phyloP scores from a whole-genome alignment of 2,113 vertebrate genomes.

The Ciconia maguari region DNA sequence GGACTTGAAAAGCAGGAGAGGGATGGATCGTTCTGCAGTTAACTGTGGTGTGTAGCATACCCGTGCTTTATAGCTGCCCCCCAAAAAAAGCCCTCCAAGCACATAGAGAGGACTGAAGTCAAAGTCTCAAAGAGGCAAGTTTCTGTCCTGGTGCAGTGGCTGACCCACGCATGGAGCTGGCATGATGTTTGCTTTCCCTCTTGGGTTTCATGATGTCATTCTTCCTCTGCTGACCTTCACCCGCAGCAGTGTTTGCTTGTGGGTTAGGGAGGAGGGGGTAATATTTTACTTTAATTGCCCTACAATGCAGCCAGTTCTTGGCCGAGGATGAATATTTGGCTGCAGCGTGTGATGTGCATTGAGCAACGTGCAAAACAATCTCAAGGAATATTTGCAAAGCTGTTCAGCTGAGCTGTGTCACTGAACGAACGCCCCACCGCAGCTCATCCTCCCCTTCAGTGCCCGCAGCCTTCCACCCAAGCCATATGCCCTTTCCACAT shows the following conservation, averaged over 20 bases:
- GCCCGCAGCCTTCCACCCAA: not conserved
- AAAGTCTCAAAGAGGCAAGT: not conserved
- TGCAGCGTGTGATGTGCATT: not conserved
- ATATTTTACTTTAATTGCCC: not conserved
- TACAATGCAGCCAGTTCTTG: not conserved
- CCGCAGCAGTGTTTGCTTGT: not conserved
- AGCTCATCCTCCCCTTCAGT: not conserved
- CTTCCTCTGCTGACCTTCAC: not conserved
- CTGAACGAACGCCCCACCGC: rapidly evolving
- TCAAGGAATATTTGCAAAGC: not conserved
- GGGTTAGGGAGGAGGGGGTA: not conserved
- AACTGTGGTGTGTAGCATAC: not conserved
- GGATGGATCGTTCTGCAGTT: not conserved
- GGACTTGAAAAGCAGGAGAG: not conserved
- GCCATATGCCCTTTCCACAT: not conserved
- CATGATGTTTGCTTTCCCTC: constrained; percentile 13
- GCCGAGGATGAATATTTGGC: not conserved
- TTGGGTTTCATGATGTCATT: constrained; percentile 37
- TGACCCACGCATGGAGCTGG: not conserved
- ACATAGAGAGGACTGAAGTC: not conserved
- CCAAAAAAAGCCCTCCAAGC: not conserved
- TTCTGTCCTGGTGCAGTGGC: not conserved
- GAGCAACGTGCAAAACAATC: not conserved
- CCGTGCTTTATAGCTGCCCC: not conserved
- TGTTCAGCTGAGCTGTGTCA: not conserved